Base-by-base conservation (phyloP, 2,797 vertebrate genomes). In the Linurgus olivaceus region DNA sequence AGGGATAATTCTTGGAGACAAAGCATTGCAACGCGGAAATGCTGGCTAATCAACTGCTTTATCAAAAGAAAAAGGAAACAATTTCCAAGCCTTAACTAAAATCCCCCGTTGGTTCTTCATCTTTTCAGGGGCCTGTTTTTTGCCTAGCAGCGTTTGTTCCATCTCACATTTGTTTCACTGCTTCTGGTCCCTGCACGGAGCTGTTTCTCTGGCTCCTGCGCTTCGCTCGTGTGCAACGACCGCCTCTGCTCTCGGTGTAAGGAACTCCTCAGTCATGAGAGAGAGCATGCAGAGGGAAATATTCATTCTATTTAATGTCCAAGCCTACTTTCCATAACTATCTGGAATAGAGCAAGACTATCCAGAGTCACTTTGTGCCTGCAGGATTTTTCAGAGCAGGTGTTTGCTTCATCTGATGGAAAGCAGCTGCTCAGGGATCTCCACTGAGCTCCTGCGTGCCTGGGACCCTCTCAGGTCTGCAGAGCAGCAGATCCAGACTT, bases 1-100 rank as follows among this genome's bases (percentile, higher is more conserved):
- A 78, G 68, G 95, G 93, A 92, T 94, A 94, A 93, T 93, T 93
- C 96, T 59, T 76, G 94, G 96, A 97, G 97, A 96, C 81, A 92
- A 87, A 90, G 95, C 95, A 94, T 86, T 17, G 86, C 81, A 91
- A 93, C 12, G 3, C 85, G 94, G 97, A 98, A 98, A 97, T 95
- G 92, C 93, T 66, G 96, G 61, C 92, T 93, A 96, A 97, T 97
- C 94, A 89, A 81, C 77, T 81, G 84, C 94, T 94, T 92, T 82
- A 90, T 88, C 86, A 87, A 74, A 90, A 95, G 88, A 81, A 95
- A 92, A 93, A 96, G 63, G 86, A 95, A 96, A 96, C 76, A 3
- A 94, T 96, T 94, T 93, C 86, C 91, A 80, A 94, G 65, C 76
- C 85, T 86, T 55, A 65, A 91, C 93, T 95, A 72, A 93, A 95